Evolutionary conservation across 2,797 vertebrate genomes (phyloP), one percentile per base, ranked within the genome.

Genomic region (Antennarius maculatus): DNA sequence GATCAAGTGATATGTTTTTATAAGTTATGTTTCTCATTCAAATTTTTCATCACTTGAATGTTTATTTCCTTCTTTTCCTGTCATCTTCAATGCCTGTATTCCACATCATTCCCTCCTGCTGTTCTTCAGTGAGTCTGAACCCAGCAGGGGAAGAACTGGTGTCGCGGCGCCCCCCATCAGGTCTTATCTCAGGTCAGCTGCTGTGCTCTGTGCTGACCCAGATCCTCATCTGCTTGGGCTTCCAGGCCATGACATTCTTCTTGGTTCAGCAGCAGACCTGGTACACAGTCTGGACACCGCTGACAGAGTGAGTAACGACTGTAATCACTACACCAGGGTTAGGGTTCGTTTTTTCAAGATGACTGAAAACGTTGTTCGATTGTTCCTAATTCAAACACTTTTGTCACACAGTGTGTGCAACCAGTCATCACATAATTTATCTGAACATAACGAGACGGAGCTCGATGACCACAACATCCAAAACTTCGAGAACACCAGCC

Each of bases 111-210:
- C 7, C 6, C 16, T 15, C 16, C 43, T 57, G 29, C 27, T 70
- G 39, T 37, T 60, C 12, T 34, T 51, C 83, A 99, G 98, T 99
- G 97, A 98, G 97, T 93, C 92, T 99, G 89, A 99, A 99, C 79
- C 95, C 96, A 17, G 96, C 98, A 0, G 98, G 97, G 96, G 95
- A 94, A 77, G 96, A 97, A 66, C 93, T 99, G 39, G 97, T 98
- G 54, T 85, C 97, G 0, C 94, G 86, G 29, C 95, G 95, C 54
- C 98, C 97, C 34, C 97, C 98, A 0, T 96, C 97, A 7, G 96
- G 97, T 69, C 96, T 99, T 66, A 97, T 99, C 92, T 99, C 98
- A 34, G 95, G 91, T 57, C 92, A 95, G 47, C 93, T 99, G 69
- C 93, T 99, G 68, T 95, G 95, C 87, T 99, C 97, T 0, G 96